Evolutionary conservation across 2,797 vertebrate species (phyloP).

Genomic region (Enteromius radiatus): DNA sequence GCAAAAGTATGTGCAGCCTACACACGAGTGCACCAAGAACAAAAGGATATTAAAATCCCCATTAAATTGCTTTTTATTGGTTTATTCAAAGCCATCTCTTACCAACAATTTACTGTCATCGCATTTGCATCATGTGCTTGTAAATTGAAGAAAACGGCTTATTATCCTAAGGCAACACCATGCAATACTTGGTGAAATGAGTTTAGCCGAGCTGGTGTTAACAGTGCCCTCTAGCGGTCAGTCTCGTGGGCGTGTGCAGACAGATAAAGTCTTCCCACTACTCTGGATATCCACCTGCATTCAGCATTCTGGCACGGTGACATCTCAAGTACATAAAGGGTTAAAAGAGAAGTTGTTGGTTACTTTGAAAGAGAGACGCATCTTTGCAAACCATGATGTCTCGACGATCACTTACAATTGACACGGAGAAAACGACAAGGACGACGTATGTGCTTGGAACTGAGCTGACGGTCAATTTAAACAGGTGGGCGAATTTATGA

Average conservation of each 20-base stretch:
- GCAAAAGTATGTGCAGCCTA: not conserved
- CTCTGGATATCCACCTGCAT: constrained; percentile 9
- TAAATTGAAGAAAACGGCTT: not conserved
- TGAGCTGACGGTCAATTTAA: constrained; percentile 75
- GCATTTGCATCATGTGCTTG: not conserved
- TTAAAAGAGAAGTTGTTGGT: not conserved
- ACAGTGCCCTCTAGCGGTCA: not conserved
- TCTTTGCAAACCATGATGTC: constrained; percentile 67
- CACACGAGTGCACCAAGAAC: not conserved
- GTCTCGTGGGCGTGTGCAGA: constrained; percentile 47
- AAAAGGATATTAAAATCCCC: not conserved
- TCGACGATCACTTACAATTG: constrained; percentile 81
- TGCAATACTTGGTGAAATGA: not conserved
- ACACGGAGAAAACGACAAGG: constrained; percentile 71
- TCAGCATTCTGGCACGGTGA: not conserved
- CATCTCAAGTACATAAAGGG: not conserved
- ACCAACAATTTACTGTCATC: not conserved
- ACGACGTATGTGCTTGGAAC: constrained; percentile 83
- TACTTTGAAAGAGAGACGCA: not conserved
- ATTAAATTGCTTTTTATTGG: not conserved
- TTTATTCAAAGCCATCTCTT: not conserved
- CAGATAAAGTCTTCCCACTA: not conserved
- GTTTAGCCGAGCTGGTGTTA: not conserved
- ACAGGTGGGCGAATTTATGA: constrained; percentile 72
- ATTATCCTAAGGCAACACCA: not conserved